Evolutionary conservation across 30 jellyfish, hydroid and myxozoan genomes (phyloP).

Genomic region (Hydra vulgaris): DNA sequence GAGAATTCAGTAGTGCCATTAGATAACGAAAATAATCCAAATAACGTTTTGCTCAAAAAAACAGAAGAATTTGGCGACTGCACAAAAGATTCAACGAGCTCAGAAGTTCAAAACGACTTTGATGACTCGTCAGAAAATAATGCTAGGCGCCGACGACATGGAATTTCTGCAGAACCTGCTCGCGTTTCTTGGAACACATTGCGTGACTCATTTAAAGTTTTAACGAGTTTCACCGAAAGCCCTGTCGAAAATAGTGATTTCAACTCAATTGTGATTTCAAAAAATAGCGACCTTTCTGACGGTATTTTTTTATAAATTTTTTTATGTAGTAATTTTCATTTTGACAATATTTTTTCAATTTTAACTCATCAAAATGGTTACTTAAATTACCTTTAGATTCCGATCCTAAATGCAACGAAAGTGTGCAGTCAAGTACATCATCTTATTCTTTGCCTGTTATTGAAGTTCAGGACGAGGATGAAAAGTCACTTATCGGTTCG

Average conservation of each 20-base stretch:
- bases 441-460: conserved; percentile 2
- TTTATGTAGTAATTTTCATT: too few species aligned
- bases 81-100: neutral
- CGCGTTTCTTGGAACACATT: conserved; percentile 76
- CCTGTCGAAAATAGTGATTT: neutral
- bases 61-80: neutral
- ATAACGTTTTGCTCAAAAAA: neutral
- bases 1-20: neutral
- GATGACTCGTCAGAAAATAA: conserved; percentile 6
- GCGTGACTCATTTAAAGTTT: conserved; percentile 56
- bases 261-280: neutral
- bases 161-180: conserved; percentile 91
- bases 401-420: neutral
- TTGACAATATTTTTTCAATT: neutral
- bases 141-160: conserved; percentile 64
- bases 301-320: too few species aligned
- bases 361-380: too few species aligned
- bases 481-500: neutral
- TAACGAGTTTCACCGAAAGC: neutral
- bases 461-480: conserved; percentile 27
- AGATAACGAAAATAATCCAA: neutral
- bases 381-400: conserved; percentile 3
- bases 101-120: neutral
- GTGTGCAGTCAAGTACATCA: neutral
- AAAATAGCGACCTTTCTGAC: neutral